Evolutionary conservation across 2,797 vertebrate genomes (phyloP).

Genomic region (Micropoecilia bifurca): DNA sequence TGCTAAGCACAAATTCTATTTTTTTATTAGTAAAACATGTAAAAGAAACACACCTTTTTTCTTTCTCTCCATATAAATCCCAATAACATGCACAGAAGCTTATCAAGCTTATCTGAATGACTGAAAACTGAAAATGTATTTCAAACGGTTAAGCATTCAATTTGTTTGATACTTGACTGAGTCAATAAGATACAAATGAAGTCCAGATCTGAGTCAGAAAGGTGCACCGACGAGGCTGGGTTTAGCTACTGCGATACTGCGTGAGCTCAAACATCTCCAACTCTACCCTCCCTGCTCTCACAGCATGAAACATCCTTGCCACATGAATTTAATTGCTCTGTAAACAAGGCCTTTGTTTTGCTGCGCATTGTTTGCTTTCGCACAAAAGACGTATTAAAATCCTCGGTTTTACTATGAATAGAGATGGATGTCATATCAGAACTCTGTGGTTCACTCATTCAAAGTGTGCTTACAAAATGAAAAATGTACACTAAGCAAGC

Average conservation of each 20-base stretch:
- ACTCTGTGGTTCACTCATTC: constrained; percentile 51
- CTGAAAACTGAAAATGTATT: not conserved
- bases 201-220: constrained; percentile 23
- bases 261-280: constrained; percentile 53
- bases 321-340: constrained; percentile 80
- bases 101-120: not conserved
- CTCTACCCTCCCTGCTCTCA: constrained; percentile 59
- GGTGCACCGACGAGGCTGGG: constrained; percentile 16
- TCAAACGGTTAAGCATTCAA: not conserved
- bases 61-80: not conserved
- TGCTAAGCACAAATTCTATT: too few relatives aligned
- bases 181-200: constrained; percentile 24
- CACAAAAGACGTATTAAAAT: constrained; percentile 69
- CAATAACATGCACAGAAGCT: not conserved
- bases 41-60: not conserved
- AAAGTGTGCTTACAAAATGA: constrained; percentile 41
- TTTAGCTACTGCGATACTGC: constrained; percentile 46
- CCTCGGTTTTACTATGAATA: constrained; percentile 53
- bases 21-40: not conserved
- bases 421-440: constrained; percentile 50
- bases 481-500: constrained; percentile 25
- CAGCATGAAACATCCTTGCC: constrained; percentile 78
- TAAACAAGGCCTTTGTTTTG: constrained; percentile 79
- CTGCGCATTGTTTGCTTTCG: constrained; percentile 68
- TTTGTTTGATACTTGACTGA: not conserved